Base-by-base conservation (phyloP, 1,140 invertebrate species). In the Paraescarpia echinospica region DNA sequence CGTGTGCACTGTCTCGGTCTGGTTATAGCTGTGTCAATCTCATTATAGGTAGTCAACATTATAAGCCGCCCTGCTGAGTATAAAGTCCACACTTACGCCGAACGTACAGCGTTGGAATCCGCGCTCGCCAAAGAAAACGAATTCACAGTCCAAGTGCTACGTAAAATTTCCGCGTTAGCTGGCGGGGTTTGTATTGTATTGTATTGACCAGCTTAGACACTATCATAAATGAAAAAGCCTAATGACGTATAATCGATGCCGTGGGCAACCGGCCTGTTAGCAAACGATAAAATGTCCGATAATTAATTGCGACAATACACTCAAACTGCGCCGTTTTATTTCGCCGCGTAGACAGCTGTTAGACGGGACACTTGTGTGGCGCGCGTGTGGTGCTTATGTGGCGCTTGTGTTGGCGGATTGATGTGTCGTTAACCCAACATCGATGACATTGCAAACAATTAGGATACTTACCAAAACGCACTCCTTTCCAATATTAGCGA, bases 221-320 rank as follows among this genome's bases (percentile, higher is more conserved):
- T 27, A 77, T 77, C 59, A 31, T 77, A 77, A 77, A 77, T 77
- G 59, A 77, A 77, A 77, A 77, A 77, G 14, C 59, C 12, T 27
- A 77, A 77, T 77, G 59, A 77, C 27, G 59, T 18, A 1, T 77
- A 77, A 77, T 77, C 59, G 59, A 77, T 77, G 59, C 59, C 59
- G 59, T 18, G 27, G 22, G 59, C 59, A 77, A 18, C 14, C 2
- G 59, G 59, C 59, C 59, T 77, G 59, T 77, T 77, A 4, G 59
- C 59, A 77, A 77, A 77, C 59, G 59, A 77, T 77, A 77, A 77
- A 18, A 77, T 27, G 59, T 77, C 59, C 9, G 1, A 77, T 77
- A 77, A 77, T 77, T 77, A 77, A 77, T 77, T 77, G 59, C 59
- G 14, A 77, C 59, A 77, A 77, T 77, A 77, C 59, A 77, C 59